Conservation (phyloP, 2,113 vertebrate genomes). For the Leptobrachium ailaonicum region DNA sequence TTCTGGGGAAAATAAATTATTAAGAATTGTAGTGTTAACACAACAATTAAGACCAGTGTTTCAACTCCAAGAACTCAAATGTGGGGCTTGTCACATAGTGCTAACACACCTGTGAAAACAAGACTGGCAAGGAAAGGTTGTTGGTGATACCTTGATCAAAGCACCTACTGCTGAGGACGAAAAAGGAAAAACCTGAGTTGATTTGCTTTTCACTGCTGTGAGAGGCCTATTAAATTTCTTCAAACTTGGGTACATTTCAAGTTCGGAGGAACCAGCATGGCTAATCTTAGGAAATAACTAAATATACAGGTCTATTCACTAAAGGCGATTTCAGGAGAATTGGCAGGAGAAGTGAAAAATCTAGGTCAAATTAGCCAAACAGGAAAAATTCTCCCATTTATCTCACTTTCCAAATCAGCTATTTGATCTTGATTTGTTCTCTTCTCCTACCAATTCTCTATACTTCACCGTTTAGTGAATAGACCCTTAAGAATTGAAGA, state of each 20-base stretch:
- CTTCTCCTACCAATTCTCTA: no score
- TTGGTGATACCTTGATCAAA: constrained; percentile 26
- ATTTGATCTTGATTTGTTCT: no score
- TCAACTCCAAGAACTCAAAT: not conserved
- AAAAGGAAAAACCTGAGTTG: not conserved
- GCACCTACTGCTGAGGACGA: constrained; percentile 11
- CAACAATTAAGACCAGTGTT: constrained; percentile 18
- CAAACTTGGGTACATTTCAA: not conserved
- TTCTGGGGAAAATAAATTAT: not conserved
- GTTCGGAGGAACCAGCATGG: no score
- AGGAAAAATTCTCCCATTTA: no score
- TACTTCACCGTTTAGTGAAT: no score
- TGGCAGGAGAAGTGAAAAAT: no score
- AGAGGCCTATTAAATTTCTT: not conserved
- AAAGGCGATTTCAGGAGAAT: no score
- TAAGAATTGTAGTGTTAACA: constrained; percentile 22
- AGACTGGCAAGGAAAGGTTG: not conserved
- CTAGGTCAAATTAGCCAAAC: no score
- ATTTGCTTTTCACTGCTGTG: not conserved
- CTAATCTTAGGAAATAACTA: not conserved
- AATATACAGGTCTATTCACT: not conserved
- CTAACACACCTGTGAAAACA: constrained; percentile 40
- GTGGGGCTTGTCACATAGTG: constrained; percentile 16
- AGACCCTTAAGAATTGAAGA: no score
- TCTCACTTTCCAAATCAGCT: no score